phyloP scores from a whole-genome alignment of 2,797 vertebrate species.

The Thamnophis elegans region DNA sequence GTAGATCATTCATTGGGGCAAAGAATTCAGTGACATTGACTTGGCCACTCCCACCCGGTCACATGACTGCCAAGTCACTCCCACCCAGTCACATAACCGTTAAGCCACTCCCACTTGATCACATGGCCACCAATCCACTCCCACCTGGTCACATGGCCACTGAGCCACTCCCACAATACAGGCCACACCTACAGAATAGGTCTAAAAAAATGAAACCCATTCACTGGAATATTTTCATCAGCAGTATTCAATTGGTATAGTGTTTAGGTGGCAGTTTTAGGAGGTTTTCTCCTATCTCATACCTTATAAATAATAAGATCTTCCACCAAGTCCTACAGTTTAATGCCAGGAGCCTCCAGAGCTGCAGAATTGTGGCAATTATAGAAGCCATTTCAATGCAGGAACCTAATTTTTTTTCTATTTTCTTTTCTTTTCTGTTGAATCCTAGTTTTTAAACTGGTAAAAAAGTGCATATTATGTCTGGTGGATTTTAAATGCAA shows the following conservation, averaged over 20 bases:
- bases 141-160: too few relatives aligned
- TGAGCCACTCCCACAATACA: too few relatives aligned
- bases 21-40: too few relatives aligned
- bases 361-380: neutral
- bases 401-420: neutral
- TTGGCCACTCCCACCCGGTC: too few relatives aligned
- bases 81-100: too few relatives aligned
- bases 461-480: neutral
- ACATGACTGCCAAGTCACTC: too few relatives aligned
- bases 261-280: neutral
- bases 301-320: neutral
- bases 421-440: neutral
- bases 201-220: too few relatives aligned
- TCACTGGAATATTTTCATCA: neutral
- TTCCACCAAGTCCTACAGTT: neutral
- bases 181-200: too few relatives aligned
- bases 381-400: neutral
- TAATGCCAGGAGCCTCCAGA: neutral
- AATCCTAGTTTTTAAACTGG: neutral
- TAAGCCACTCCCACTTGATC: too few relatives aligned
- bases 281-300: neutral
- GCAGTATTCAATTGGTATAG: neutral
- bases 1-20: too few relatives aligned
- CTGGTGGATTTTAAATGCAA: neutral
- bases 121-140: too few relatives aligned